Conservation (phyloP, 2,888 invertebrate genomes). For the Hirtodrosophila alboralis region DNA sequence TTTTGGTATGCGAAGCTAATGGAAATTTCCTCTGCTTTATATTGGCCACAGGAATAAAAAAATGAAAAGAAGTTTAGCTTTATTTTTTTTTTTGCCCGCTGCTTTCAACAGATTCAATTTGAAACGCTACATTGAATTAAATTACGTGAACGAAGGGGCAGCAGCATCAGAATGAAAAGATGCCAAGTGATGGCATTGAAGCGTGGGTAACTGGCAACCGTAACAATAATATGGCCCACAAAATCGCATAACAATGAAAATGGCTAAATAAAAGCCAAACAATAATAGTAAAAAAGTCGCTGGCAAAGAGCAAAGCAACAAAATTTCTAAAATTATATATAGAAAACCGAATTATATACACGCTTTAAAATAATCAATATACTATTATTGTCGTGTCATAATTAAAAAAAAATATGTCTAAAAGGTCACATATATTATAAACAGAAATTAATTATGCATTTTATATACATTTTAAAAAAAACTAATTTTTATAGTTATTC, state of each 20-base stretch:
- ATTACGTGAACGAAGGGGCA: constrained; percentile 56
- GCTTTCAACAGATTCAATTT: constrained; percentile 75
- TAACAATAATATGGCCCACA: constrained; percentile 77
- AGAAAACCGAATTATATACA: background rate
- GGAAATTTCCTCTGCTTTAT: constrained; percentile 60
- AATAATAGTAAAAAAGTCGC: constrained; percentile 59
- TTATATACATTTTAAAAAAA: no score
- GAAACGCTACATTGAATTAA: constrained; percentile 78
- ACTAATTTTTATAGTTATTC: no score
- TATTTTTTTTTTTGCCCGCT: constrained; percentile 55
- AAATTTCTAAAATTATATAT: no score
- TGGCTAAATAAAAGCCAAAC: constrained; percentile 72
- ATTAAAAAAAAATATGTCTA: no score
- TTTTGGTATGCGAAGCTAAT: constrained; percentile 56
- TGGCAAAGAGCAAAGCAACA: background rate
- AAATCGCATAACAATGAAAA: constrained; percentile 77
- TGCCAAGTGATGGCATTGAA: constrained; percentile 48
- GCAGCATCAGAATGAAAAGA: constrained; percentile 24
- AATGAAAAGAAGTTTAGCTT: constrained; percentile 31
- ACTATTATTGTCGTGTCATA: no score
- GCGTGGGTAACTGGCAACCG: constrained; percentile 66
- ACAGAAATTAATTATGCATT: no score
- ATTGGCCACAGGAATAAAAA: background rate
- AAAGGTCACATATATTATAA: no score
- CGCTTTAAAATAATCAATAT: constrained; percentile 1